Evolutionary conservation across 2,113 vertebrate genomes (phyloP).

Genomic region (Oryzias melastigma): DNA sequence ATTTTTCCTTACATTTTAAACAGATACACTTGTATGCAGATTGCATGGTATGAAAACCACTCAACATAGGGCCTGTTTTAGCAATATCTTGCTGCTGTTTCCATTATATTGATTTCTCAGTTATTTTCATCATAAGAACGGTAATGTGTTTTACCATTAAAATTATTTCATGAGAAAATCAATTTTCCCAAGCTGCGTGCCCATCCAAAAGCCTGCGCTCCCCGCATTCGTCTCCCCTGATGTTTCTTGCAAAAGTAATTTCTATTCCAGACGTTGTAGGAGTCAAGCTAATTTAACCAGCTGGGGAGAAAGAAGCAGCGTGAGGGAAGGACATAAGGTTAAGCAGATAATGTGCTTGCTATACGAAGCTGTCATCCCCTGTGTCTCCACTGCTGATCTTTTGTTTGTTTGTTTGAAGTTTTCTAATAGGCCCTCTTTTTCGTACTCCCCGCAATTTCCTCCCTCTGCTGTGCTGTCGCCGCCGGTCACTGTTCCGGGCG

Average conservation of each 20-base stretch:
- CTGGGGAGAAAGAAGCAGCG: slow-evolving; percentile 50
- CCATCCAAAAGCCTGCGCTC: slow-evolving; percentile 16
- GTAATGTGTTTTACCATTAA: slow-evolving; percentile 41
- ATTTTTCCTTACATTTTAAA: slow-evolving; percentile 10
- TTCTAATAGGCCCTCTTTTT: slow-evolving; percentile 36
- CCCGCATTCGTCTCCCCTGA: slow-evolving; percentile 36
- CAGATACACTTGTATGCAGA: neutral
- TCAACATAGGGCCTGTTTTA: slow-evolving; percentile 4
- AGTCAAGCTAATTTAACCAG: slow-evolving; percentile 72
- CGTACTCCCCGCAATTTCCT: slow-evolving; percentile 38
- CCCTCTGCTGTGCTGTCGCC: slow-evolving; percentile 19
- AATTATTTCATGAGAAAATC: slow-evolving; percentile 28
- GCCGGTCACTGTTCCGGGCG: slow-evolving; percentile 40
- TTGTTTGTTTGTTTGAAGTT: slow-evolving; percentile 59
- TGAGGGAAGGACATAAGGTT: slow-evolving; percentile 72
- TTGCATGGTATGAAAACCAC: neutral
- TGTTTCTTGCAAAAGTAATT: slow-evolving; percentile 63
- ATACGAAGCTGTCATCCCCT: slow-evolving; percentile 44
- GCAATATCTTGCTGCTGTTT: slow-evolving; percentile 34
- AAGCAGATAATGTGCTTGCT: slow-evolving; percentile 68
- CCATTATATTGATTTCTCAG: slow-evolving; percentile 50
- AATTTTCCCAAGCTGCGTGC: slow-evolving; percentile 28
- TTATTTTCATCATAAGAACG: slow-evolving; percentile 28
- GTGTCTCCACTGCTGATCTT: slow-evolving; percentile 38
- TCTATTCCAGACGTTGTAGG: slow-evolving; percentile 59